Base-by-base conservation (phyloP, 2,888 invertebrate genomes). In the Smittia aterrima region DNA sequence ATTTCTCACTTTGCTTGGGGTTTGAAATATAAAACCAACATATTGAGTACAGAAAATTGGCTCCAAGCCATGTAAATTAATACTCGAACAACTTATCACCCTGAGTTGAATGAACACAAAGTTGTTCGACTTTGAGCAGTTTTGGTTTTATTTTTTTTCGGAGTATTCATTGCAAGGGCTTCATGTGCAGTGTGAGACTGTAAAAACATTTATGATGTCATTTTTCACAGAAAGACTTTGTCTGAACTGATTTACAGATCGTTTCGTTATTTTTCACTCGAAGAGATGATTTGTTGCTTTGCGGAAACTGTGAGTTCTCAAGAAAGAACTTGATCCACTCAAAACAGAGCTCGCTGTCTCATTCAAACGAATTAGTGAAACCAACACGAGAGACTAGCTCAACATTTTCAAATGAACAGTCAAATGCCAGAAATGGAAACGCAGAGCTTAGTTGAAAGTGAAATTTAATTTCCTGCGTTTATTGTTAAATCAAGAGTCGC, bases 31-130 rank as follows among this genome's bases (percentile, higher is more conserved):
- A 47, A 67, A 67, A 67, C 67, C 67, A 67, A 67, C 47, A 47
- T 67, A 67, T 67, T 67, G 67, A 67, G 47, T 67, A 47, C 41
- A 67, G 24, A 40, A 67, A 67, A 67, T 67, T 67, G 67, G 67
- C 67, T 67, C n/a, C 67, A 41, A 47, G 67, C 41, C 67, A 67
- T 67, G 67, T 67, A 67, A 67, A 67, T 67, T 67, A 67, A 67
- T 67, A 32, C 32, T 67, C 41, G 67, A 67, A 41, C 67, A 41
- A 67, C 41, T 67, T 67, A 67, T 67, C 67, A 67, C 67, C 67
- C 11, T 11, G 67, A 24, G 67, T 66, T 66, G 66, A 66, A 66
- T 66, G 66, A 32, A 66, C 66, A 66, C 9, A 3, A 32, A 32
- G 32, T 9, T 32, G 32, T 9, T 32, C 32, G 32, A 32, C 32